Evolutionary conservation across 1,140 invertebrate species (phyloP).

Genomic region (Diorhabda elongata): DNA sequence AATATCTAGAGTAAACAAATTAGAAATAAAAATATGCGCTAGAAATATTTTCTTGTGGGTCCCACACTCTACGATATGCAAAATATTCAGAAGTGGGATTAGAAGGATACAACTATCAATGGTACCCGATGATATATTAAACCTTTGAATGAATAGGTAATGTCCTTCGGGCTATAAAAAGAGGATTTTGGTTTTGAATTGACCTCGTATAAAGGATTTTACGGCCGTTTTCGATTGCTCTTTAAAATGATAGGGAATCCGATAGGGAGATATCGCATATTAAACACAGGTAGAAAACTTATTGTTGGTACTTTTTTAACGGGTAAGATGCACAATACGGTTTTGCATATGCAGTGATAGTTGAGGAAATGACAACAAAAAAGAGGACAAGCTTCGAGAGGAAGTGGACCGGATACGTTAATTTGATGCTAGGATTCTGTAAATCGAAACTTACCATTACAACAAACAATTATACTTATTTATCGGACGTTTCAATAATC

Average conservation of each 20-base stretch:
- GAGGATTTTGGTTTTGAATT: slow-evolving; percentile 26
- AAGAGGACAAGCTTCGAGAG: background rate
- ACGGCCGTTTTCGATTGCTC: slow-evolving; percentile 20
- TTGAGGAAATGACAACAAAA: slow-evolving; percentile 13
- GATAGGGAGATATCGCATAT: slow-evolving; percentile 5
- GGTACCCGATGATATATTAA: slow-evolving; percentile 21
- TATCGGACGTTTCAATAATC: too few species aligned
- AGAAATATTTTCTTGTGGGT: slow-evolving; percentile 11
- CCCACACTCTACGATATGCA: slow-evolving; percentile 21
- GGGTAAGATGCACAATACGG: slow-evolving; percentile 19
- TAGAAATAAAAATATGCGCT: slow-evolving; percentile 20
- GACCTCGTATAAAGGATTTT: slow-evolving; percentile 20
- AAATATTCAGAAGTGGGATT: slow-evolving; percentile 20
- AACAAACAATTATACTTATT: too few species aligned
- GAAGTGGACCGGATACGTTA: background rate
- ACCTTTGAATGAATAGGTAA: slow-evolving; percentile 22
- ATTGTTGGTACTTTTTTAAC: slow-evolving; percentile 6
- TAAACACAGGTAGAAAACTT: slow-evolving; percentile 10
- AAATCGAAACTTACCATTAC: too few species aligned
- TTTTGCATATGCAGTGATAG: slow-evolving; percentile 17
- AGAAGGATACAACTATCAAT: slow-evolving; percentile 16
- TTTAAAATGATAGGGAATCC: slow-evolving; percentile 17
- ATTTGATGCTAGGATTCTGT: too few species aligned
- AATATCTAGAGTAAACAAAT: slow-evolving; percentile 23
- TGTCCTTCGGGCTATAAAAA: slow-evolving; percentile 23